Percentiles rank a stretch among this genome's conserved stretches.
Conservation (phyloP, 2,888 invertebrate genomes). For the Microchrysa polita region DNA sequence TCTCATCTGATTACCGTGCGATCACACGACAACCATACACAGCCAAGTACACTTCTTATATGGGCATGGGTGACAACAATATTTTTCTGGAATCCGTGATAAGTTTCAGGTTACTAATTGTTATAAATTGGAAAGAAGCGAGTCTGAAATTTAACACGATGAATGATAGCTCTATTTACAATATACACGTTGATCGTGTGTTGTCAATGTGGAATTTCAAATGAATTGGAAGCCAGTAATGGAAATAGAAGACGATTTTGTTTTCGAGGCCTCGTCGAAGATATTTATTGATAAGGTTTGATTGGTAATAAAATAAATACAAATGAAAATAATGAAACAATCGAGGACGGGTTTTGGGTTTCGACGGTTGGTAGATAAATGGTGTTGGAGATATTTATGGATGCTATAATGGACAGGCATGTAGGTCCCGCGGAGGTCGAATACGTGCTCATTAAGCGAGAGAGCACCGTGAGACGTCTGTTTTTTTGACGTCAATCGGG, state of each 20-base stretch:
- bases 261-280: background rate
- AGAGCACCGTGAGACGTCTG: too few species aligned
- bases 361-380: too few species aligned
- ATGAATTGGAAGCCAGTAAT: conserved; percentile 43
- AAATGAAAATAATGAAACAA: conserved; percentile 39
- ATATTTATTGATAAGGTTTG: conserved; percentile 29
- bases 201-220: conserved; percentile 36
- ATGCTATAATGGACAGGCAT: too few species aligned
- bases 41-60: background rate
- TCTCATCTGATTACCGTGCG: conserved; percentile 29
- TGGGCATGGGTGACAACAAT: conserved; percentile 32
- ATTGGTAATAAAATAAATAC: conserved; percentile 33
- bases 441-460: too few species aligned
- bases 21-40: background rate
- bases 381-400: background rate
- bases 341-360: conserved; percentile 24
- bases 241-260: conserved; percentile 26
- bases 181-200: conserved; percentile 18
- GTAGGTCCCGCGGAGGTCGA: too few species aligned
- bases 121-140: conserved; percentile 47
- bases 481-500: too few species aligned
- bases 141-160: conserved; percentile 37
- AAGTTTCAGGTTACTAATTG: conserved; percentile 52
- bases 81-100: conserved; percentile 44
- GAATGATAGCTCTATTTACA: conserved; percentile 48